Evolutionary conservation across 2,797 vertebrate species (phyloP).

Genomic region (Gadopsis bispinosus): DNA sequence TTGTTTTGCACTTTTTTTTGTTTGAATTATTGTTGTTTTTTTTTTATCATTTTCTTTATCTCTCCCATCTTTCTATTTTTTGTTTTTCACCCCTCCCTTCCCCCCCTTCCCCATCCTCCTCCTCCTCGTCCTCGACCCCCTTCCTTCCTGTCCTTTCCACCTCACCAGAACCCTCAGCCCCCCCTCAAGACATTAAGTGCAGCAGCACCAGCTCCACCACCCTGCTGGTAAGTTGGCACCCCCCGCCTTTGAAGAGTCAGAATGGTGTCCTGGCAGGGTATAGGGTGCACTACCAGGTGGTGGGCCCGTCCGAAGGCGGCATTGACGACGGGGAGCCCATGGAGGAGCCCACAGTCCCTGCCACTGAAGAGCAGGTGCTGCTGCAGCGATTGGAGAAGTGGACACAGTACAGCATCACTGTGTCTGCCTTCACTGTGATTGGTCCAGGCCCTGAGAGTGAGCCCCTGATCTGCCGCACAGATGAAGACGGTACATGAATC

Average conservation of each 20-base stretch:
- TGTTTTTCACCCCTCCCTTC: constrained; percentile 85
- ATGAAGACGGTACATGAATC: constrained; percentile 91
- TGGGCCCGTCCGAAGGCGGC: constrained; percentile 86
- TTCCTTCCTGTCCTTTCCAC: constrained; percentile 79
- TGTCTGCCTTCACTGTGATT: constrained; percentile 91
- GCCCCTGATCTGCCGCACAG: constrained; percentile 92
- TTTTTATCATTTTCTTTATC: constrained; percentile 90
- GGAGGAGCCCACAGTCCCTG: constrained; percentile 89
- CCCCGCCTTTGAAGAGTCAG: constrained; percentile 92
- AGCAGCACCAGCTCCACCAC: constrained; percentile 95
- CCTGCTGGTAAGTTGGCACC: constrained; percentile 99
- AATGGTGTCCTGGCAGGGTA: constrained; percentile 95
- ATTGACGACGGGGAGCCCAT: constrained; percentile 75
- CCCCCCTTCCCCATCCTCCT: constrained; percentile 68
- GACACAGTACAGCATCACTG: constrained; percentile 93
- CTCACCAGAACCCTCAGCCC: constrained; percentile 96
- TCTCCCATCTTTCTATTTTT: constrained; percentile 94
- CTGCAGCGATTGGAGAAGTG: constrained; percentile 96
- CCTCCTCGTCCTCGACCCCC: constrained; percentile 73
- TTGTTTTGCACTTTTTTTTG: constrained; percentile 64
- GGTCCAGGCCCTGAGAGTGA: constrained; percentile 95
- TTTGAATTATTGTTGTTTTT: constrained; percentile 80
- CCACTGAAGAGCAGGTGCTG: constrained; percentile 88
- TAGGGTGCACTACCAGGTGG: constrained; percentile 93
- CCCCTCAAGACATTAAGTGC: constrained; percentile 98